phyloP scores from a whole-genome alignment of 2,113 vertebrate genomes.

The Anoura caudifer region DNA sequence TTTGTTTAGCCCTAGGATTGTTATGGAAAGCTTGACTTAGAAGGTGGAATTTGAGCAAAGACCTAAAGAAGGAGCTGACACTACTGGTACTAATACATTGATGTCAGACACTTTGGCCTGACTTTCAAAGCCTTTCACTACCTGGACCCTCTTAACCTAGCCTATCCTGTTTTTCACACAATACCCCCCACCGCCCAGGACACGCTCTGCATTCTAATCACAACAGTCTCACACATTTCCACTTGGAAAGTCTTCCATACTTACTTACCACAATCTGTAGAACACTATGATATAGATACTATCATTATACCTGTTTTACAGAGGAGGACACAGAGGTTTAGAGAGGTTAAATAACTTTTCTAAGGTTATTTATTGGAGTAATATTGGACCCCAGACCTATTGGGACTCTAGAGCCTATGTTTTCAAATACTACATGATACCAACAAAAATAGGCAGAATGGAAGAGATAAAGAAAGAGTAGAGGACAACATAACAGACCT shows the following conservation, averaged over 20 bases:
- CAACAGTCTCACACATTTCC: background rate
- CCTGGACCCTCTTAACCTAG: background rate
- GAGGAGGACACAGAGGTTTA: background rate
- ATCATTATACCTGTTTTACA: background rate
- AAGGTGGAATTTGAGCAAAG: background rate
- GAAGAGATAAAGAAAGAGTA: background rate
- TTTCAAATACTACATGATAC: background rate
- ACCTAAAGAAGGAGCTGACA: background rate
- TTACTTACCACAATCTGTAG: background rate
- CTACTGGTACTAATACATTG: background rate
- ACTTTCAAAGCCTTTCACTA: background rate
- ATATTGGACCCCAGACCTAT: background rate
- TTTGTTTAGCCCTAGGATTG: background rate
- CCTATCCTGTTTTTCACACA: background rate
- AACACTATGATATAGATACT: background rate
- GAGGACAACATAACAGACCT: background rate
- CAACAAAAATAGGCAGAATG: background rate
- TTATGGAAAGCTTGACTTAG: background rate
- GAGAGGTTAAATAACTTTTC: background rate
- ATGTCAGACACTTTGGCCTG: background rate
- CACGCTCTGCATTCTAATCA: background rate
- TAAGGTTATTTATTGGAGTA: background rate
- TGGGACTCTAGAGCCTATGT: background rate
- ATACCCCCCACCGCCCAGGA: background rate
- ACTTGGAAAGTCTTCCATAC: background rate